These are phyloP conservation scores for Muscidifurax raptorellus DNA, from an alignment of 1,140 invertebrate genomes.

Conservation along the genomic window DNA sequence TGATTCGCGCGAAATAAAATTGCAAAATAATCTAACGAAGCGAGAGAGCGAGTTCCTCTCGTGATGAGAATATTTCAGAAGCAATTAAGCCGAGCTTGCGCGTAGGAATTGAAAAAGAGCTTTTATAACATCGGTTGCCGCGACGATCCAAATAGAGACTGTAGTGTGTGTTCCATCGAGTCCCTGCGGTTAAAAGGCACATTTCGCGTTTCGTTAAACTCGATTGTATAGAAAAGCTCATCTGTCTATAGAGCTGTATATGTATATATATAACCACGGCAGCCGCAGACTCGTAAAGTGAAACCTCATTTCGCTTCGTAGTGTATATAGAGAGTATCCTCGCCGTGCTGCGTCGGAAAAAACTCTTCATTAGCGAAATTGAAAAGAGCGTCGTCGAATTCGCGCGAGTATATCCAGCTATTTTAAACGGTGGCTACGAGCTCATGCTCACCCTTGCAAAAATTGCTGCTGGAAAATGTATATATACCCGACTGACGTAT, in stretches of 20 bases:
- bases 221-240: slow-evolving; percentile 22
- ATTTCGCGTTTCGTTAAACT: slow-evolving; percentile 21
- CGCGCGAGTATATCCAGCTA: background rate
- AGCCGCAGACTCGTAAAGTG: slow-evolving; percentile 11
- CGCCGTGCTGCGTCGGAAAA: background rate
- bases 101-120: background rate
- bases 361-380: slow-evolving; percentile 33
- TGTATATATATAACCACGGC: background rate
- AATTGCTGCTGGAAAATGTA: background rate
- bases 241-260: too few relatives aligned
- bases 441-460: too few relatives aligned
- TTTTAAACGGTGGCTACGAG: too few relatives aligned
- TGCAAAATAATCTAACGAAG: too few relatives aligned
- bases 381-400: slow-evolving; percentile 17
- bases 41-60: background rate
- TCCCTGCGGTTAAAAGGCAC: background rate
- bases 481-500: too few relatives aligned
- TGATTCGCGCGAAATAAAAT: too few relatives aligned
- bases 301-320: slow-evolving; percentile 11
- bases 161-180: background rate
- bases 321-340: too few relatives aligned
- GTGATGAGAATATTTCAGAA: background rate
- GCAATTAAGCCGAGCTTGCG: background rate
- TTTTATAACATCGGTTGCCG: background rate
- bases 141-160: background rate